Base-by-base conservation (phyloP, 2,888 invertebrate genomes). In the Carterocephalus palaemon region DNA sequence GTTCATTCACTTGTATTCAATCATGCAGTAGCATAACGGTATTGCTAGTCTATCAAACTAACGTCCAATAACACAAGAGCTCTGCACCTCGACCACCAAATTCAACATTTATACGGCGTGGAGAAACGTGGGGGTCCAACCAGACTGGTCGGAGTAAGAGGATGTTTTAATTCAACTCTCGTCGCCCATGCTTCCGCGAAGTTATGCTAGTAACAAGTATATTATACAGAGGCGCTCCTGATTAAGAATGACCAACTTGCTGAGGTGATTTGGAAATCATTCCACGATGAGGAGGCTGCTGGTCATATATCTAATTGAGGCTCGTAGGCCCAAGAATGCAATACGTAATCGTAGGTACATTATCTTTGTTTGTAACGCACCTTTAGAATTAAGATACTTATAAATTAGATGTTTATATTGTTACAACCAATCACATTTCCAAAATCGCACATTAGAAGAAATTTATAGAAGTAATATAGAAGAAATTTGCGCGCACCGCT, bases 91-190 rank as follows among this genome's bases (percentile, higher is more conserved):
- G 32, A 16, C 17, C 29, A 39, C 20, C 6, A 17, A 16, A 48
- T 49, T 42, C 42, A 4, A 3, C 4, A 20, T 12, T 15, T 53
- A 46, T 48, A 53, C 40, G 40, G 36, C 10, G 28, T 38, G 45
- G 34, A 42, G 48, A 48, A 50, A 37, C 43, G 29, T 31, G 36
- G 43, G 4, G 12, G 43, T 16, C 37, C 43, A 3, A 2, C n/a
- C 8, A 12, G 13, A 13, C 3, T 53, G 59, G 59, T 42, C 16
- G 15, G 17, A 56, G 62, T 69, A 72, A 74, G 79, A 80, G 70
- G 70, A 72, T 79, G 79, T 84, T 83, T 76, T 71, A 70, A 84
- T 84, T 78, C 84, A 75, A 59, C 64, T 67, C 70, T 72, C 78
- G 83, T 81, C 62, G 60, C 53, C 53, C 55, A 34, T 47, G 75